Conservation (phyloP, 2,888 invertebrate genomes). For the Cepaea hortensis region DNA sequence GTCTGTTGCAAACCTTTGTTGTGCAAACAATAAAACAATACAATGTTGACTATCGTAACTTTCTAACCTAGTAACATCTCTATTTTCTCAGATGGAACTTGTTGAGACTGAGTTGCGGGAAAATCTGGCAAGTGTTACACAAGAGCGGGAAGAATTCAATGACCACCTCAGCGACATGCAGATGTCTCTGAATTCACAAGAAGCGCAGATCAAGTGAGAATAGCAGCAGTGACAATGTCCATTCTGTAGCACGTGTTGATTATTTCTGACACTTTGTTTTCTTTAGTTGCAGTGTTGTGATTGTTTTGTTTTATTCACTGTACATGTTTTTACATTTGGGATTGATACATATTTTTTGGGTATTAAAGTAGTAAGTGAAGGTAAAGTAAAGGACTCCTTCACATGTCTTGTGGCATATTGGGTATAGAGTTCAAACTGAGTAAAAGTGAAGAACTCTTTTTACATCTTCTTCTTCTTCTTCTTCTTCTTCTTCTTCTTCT, state of each 20-base stretch:
- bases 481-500: too few species aligned
- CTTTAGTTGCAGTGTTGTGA: background rate
- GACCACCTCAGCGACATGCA: conserved; percentile 63
- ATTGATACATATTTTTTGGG: too few species aligned
- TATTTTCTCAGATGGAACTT: conserved; percentile 57
- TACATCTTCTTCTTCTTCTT: too few species aligned
- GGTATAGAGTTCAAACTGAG: too few species aligned
- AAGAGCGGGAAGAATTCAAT: conserved; percentile 68
- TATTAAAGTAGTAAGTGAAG: too few species aligned
- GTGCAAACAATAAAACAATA: too few species aligned
- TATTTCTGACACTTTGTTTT: background rate
- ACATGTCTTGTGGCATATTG: too few species aligned
- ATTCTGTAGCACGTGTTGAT: background rate
- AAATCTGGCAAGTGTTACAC: conserved; percentile 61
- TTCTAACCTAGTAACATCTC: too few species aligned
- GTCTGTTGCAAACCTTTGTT: too few species aligned
- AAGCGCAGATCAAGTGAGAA: conserved; percentile 67
- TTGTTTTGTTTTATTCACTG: background rate
- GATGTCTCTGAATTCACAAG: conserved; percentile 60
- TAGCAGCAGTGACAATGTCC: background rate
- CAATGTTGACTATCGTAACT: too few species aligned
- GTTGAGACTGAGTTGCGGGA: conserved; percentile 67
- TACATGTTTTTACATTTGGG: too few species aligned
- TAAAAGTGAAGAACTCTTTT: background rate
- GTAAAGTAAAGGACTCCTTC: too few species aligned